Evolutionary conservation across 2,113 vertebrate genomes (phyloP).

Genomic region (Etheostoma cragini): DNA sequence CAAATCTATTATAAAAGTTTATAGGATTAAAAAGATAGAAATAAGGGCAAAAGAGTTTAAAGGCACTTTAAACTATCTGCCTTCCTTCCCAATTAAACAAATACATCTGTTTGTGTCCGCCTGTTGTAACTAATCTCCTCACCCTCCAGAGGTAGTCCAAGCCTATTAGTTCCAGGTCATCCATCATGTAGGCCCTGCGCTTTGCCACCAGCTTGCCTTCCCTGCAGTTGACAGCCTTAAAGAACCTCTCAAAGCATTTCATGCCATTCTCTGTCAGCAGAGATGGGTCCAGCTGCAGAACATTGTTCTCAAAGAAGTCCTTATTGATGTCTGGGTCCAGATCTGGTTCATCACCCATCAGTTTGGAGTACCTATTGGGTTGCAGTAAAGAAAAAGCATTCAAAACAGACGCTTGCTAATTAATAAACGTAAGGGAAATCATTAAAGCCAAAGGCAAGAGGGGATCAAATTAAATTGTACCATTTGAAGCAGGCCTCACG

Average conservation of each 20-base stretch:
- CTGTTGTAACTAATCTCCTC: constrained; percentile 67
- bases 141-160: constrained; percentile 99
- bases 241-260: constrained; percentile 99
- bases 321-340: constrained; percentile 99
- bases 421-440: not conserved
- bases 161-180: constrained; percentile 98
- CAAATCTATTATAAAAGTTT: not conserved
- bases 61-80: not conserved
- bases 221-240: constrained; percentile 99
- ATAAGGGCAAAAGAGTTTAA: not conserved
- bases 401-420: not conserved
- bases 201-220: constrained; percentile 99
- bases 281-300: constrained; percentile 98
- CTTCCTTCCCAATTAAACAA: not conserved
- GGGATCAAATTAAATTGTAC: constrained; percentile 71
- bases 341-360: constrained; percentile 99
- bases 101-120: constrained; percentile 7
- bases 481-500: constrained; percentile 99
- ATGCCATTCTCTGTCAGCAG: constrained; percentile 99
- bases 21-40: not conserved
- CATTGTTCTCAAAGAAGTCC: constrained; percentile 99
- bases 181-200: constrained; percentile 99
- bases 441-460: not conserved
- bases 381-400: constrained; percentile 1
- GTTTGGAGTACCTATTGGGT: constrained; percentile 89